Evolutionary conservation across 92 coral and sea anemone species (phyloP).

Genomic region (Pocillopora grandis): DNA sequence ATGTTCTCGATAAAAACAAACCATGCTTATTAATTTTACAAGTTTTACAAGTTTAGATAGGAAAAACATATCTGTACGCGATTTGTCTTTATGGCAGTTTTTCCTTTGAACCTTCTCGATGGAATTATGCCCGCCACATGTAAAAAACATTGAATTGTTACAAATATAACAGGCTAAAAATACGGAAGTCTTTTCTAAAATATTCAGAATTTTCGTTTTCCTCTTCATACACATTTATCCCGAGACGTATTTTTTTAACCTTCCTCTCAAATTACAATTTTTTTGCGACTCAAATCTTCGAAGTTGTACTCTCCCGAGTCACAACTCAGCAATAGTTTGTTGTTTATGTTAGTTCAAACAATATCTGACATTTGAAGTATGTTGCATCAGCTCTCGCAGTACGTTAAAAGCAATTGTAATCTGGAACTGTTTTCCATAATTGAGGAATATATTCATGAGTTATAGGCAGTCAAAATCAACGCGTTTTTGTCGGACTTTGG

Average conservation of each 20-base stretch:
- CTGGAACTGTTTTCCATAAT: constrained; percentile 62
- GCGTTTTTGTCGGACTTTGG: constrained; percentile 25
- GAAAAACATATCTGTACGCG: not conserved
- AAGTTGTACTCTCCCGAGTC: not conserved
- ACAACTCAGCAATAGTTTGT: not conserved
- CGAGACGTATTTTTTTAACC: not conserved
- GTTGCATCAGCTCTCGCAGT: constrained; percentile 28
- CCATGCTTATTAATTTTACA: not conserved
- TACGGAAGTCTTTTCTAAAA: not conserved
- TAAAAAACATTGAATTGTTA: constrained; percentile 18
- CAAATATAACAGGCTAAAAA: constrained; percentile 10
- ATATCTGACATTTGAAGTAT: constrained; percentile 48
- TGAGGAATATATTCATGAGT: constrained; percentile 70
- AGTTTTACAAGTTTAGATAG: not conserved
- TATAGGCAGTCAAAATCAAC: constrained; percentile 27
- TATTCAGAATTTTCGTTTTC: not conserved
- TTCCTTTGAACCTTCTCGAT: constrained; percentile 4
- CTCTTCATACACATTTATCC: not conserved
- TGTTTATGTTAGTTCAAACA: constrained; percentile 30
- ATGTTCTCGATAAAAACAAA: not conserved
- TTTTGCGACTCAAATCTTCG: not conserved
- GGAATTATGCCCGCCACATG: constrained; percentile 18
- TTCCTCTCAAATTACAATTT: constrained; percentile 27
- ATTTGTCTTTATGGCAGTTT: constrained; percentile 4
- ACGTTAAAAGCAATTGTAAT: constrained; percentile 34